These are phyloP conservation scores for Belgica antarctica DNA, from an alignment of 2,888 invertebrate genomes.

Conservation along the genomic window DNA sequence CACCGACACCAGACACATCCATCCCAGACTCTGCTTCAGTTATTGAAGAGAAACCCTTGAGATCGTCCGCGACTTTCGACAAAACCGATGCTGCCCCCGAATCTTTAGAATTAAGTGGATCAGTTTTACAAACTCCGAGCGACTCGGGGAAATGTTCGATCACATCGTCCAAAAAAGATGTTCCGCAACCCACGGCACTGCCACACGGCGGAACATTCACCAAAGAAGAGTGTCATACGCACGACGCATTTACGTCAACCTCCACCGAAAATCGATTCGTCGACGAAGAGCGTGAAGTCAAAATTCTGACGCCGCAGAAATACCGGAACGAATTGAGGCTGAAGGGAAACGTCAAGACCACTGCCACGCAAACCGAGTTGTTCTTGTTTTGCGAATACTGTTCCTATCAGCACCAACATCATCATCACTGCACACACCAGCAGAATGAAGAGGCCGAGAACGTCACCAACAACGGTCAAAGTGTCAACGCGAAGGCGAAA, in stretches of 20 bases:
- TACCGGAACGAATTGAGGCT: conserved; percentile 20
- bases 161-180: background rate
- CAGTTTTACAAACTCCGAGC: background rate
- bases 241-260: conserved; percentile 39
- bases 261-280: conserved; percentile 19
- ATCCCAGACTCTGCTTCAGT: background rate
- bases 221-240: conserved; percentile 26
- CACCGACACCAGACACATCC: conserved; percentile 5
- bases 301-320: conserved; percentile 39
- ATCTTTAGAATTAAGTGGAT: background rate
- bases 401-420: conserved; percentile 20
- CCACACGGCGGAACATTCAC: conserved; percentile 45
- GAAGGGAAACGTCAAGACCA: background rate
- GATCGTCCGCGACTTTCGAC: background rate
- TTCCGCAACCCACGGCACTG: background rate
- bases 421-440: background rate
- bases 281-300: conserved; percentile 22
- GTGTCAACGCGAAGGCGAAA: background rate
- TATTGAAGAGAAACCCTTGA: background rate
- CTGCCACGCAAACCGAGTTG: conserved; percentile 32
- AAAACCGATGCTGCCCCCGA: background rate
- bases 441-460: background rate
- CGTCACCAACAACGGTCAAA: background rate
- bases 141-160: too few relatives aligned
- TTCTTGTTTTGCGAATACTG: conserved; percentile 39